A percentile compares a stretch with the other conserved stretches of the same genome.
Evolutionary conservation across 2,888 invertebrate species (phyloP).

Genomic region (Abrostola triplasia): DNA sequence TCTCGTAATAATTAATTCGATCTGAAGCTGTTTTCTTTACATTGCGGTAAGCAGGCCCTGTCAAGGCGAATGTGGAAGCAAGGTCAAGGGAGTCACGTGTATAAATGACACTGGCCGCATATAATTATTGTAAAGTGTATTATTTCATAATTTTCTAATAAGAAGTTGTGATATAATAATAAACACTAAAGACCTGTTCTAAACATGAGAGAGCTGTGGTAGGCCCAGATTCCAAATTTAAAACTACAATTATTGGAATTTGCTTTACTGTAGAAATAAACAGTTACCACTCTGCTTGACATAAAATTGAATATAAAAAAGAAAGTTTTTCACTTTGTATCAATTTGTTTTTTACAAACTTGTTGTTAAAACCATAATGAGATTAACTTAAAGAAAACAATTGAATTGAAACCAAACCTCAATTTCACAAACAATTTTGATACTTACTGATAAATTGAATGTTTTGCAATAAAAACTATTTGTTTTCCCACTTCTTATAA

Average conservation of each 20-base stretch:
- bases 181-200: slow-evolving; percentile 28
- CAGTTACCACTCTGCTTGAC: slow-evolving; percentile 2
- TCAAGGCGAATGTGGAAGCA: slow-evolving; percentile 45
- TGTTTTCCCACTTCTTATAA: neutral
- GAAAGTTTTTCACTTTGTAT: neutral
- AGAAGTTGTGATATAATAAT: slow-evolving; percentile 16
- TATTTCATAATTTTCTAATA: slow-evolving; percentile 28
- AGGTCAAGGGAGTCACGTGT: slow-evolving; percentile 59
- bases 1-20: slow-evolving; percentile 35
- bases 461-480: neutral
- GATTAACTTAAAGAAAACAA: slow-evolving; percentile 3
- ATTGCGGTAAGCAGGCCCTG: slow-evolving; percentile 33
- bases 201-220: slow-evolving; percentile 17
- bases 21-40: slow-evolving; percentile 35
- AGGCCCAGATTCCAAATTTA: slow-evolving; percentile 7
- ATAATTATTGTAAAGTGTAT: slow-evolving; percentile 24
- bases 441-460: neutral
- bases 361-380: neutral
- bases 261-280: neutral
- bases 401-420: neutral
- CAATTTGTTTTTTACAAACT: neutral
- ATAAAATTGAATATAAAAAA: neutral
- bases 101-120: slow-evolving; percentile 32
- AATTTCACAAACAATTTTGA: no score
- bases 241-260: slow-evolving; percentile 12